Evolutionary conservation across 2,797 vertebrate species (phyloP).

Genomic region (Streptopelia turtur): DNA sequence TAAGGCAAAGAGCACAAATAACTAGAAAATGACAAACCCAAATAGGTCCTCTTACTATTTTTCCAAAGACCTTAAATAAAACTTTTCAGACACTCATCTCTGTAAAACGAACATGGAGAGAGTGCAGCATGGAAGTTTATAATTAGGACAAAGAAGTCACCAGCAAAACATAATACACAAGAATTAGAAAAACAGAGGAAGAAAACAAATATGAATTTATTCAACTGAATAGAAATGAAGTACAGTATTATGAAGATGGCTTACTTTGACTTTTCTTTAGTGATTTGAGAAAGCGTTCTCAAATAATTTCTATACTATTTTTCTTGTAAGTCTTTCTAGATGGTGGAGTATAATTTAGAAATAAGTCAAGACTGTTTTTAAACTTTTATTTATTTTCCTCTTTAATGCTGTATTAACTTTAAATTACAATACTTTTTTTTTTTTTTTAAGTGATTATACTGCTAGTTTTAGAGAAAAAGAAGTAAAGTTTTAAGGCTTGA

Average conservation of each 20-base stretch:
- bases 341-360: neutral
- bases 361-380: neutral
- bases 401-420: neutral
- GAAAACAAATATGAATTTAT: neutral
- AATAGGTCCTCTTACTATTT: neutral
- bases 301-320: neutral
- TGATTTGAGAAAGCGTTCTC: neutral
- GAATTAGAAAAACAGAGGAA: neutral
- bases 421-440: neutral
- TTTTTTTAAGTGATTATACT: neutral
- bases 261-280: neutral
- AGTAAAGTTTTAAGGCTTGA: neutral
- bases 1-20: neutral
- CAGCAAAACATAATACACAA: neutral
- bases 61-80: neutral
- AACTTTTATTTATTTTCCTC: neutral
- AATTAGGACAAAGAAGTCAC: neutral
- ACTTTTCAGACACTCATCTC: neutral
- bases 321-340: neutral
- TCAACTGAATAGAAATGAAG: neutral
- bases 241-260: neutral
- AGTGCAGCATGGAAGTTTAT: neutral
- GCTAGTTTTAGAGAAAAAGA: neutral
- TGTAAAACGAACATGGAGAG: neutral
- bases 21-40: neutral